A percentile compares a stretch with the other conserved stretches of the same genome.
These are phyloP conservation scores for Drosophila auraria DNA, from an alignment of 1,140 invertebrate species.

Conservation along the genomic window DNA sequence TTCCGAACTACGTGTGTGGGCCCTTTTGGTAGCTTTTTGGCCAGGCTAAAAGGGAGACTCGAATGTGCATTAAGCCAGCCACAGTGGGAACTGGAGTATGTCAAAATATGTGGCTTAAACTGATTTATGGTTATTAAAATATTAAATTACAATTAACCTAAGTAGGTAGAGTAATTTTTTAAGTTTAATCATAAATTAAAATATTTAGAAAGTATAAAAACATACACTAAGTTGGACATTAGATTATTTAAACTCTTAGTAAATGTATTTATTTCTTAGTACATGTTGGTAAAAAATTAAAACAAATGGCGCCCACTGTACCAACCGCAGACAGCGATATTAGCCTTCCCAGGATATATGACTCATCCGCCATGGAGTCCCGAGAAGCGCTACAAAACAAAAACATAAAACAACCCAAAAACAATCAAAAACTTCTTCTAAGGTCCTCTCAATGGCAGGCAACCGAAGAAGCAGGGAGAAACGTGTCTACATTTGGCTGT, in stretches of 20 bases:
- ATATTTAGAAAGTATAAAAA: too few species aligned
- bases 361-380: slow-evolving; percentile 60
- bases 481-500: slow-evolving; percentile 34
- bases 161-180: neutral
- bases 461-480: neutral
- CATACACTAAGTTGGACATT: too few species aligned
- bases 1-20: slow-evolving; percentile 55
- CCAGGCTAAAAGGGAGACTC: slow-evolving; percentile 8
- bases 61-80: slow-evolving; percentile 10
- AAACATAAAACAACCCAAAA: slow-evolving; percentile 34
- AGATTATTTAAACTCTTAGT: too few species aligned
- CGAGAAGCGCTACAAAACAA: slow-evolving; percentile 32
- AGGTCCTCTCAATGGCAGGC: slow-evolving; percentile 13
- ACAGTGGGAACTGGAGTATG: slow-evolving; percentile 3
- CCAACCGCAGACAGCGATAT: slow-evolving; percentile 24
- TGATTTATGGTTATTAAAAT: neutral
- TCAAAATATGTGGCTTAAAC: neutral
- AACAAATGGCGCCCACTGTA: slow-evolving; percentile 13
- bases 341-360: slow-evolving; percentile 56
- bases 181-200: too few species aligned
- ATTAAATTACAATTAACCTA: neutral
- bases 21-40: slow-evolving; percentile 11
- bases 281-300: neutral
- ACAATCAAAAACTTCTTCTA: slow-evolving; percentile 24
- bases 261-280: neutral